Evolutionary conservation across 1,140 invertebrate species (phyloP).

Genomic region (Sitophilus oryzae): DNA sequence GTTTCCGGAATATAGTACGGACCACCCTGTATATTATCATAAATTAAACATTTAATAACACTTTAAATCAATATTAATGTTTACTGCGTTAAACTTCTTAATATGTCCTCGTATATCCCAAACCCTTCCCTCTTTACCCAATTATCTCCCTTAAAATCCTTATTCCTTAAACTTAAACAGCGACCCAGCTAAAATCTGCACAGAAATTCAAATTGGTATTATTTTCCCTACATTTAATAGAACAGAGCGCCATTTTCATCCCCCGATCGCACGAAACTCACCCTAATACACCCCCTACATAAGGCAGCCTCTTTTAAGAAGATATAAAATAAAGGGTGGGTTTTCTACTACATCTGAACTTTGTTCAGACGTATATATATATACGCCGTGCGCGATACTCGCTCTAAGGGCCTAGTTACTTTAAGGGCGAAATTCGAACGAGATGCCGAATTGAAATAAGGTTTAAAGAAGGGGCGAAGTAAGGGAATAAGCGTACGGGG

Average conservation of each 20-base stretch:
- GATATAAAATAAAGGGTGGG: conserved; percentile 25
- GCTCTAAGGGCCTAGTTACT: neutral
- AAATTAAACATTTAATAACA: too few relatives aligned
- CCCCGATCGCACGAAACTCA: conserved; percentile 18
- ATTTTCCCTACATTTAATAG: conserved; percentile 40
- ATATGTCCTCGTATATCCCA: neutral
- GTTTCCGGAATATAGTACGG: too few relatives aligned
- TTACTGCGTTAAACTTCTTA: too few relatives aligned
- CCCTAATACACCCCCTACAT: conserved; percentile 15
- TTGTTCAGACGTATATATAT: too few relatives aligned
- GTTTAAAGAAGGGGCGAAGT: conserved; percentile 26
- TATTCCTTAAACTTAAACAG: conserved; percentile 41
- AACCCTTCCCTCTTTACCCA: conserved; percentile 10
- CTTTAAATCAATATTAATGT: too few relatives aligned
- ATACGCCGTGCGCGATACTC: neutral
- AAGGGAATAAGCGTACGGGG: conserved; percentile 22
- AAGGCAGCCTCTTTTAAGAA: conserved; percentile 16
- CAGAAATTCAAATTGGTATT: conserved; percentile 41
- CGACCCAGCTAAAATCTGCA: conserved; percentile 38
- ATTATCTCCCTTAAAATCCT: conserved; percentile 37
- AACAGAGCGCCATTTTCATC: conserved; percentile 33
- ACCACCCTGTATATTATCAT: too few relatives aligned
- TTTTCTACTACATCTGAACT: conserved; percentile 23
- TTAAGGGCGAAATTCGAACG: neutral
- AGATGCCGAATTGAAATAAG: conserved; percentile 5